A percentile compares a stretch with the other conserved stretches of the same genome.
Conservation (phyloP, 1,140 invertebrate species). For the Aricia agestis region DNA sequence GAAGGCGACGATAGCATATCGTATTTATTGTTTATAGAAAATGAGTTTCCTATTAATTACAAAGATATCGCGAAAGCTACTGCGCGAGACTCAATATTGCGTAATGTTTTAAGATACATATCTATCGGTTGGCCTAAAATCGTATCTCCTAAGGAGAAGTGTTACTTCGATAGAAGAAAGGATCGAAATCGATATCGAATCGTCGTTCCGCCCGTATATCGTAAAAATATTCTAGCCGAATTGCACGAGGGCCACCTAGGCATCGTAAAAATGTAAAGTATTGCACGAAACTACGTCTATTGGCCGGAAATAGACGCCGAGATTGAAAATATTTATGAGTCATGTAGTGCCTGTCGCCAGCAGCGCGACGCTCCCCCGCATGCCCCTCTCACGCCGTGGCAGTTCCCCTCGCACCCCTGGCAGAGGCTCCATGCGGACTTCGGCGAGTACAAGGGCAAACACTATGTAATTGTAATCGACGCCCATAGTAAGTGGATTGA, state of each 20-base stretch:
- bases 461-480: slow-evolving; percentile 37
- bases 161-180: slow-evolving; percentile 32
- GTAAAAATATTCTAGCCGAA: slow-evolving; percentile 43
- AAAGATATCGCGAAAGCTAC: slow-evolving; percentile 27
- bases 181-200: slow-evolving; percentile 39
- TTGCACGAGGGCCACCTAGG: slow-evolving; percentile 68
- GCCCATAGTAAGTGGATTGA: slow-evolving; percentile 39
- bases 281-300: slow-evolving; percentile 46
- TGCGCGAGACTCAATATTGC: slow-evolving; percentile 25
- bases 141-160: slow-evolving; percentile 23
- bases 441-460: slow-evolving; percentile 29
- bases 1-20: neutral
- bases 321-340: slow-evolving; percentile 42
- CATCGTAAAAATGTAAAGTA: slow-evolving; percentile 43
- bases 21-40: slow-evolving; percentile 6
- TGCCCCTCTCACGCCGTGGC: slow-evolving; percentile 38
- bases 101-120: slow-evolving; percentile 33
- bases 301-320: slow-evolving; percentile 65
- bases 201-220: slow-evolving; percentile 50
- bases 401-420: slow-evolving; percentile 39
- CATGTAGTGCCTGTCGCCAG: slow-evolving; percentile 34
- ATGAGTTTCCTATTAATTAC: slow-evolving; percentile 22
- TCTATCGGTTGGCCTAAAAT: slow-evolving; percentile 33
- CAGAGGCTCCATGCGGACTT: slow-evolving; percentile 42
- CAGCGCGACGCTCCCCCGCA: slow-evolving; percentile 37